Conservation (phyloP, 1,140 invertebrate genomes). For the Drosophila rufa region DNA sequence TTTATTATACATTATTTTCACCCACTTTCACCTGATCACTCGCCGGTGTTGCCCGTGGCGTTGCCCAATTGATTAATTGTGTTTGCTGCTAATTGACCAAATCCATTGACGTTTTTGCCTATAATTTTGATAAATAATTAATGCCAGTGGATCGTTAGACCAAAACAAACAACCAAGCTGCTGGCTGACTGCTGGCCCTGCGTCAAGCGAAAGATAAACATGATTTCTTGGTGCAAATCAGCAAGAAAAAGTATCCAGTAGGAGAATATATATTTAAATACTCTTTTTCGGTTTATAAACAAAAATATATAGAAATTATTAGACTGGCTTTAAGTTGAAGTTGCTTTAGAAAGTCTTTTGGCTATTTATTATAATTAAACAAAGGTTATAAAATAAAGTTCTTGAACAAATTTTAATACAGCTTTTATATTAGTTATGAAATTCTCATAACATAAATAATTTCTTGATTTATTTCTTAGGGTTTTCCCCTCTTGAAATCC, state of each 20-base stretch:
- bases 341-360: too few species aligned
- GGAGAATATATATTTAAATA: not conserved
- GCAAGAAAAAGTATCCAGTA: not conserved
- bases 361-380: too few species aligned
- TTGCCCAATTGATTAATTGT: conserved; percentile 31
- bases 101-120: conserved; percentile 31
- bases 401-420: too few species aligned
- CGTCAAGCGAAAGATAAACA: conserved; percentile 36
- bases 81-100: conserved; percentile 30
- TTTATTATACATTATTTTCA: conserved; percentile 1
- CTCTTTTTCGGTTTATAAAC: not conserved
- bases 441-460: not conserved
- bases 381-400: too few species aligned
- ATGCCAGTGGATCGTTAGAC: conserved; percentile 9
- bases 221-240: not conserved
- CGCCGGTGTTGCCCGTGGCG: not conserved
- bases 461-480: rapidly evolving
- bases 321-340: too few species aligned
- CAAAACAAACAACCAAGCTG: conserved; percentile 33
- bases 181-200: too few species aligned
- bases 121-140: conserved; percentile 40
- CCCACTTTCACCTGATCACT: conserved; percentile 28
- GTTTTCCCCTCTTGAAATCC: not conserved
- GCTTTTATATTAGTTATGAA: not conserved
- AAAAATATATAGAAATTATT: too few species aligned